These are phyloP conservation scores for Sclerurus mexicanus DNA, from an alignment of 2,113 vertebrate genomes.

Conservation along the genomic window DNA sequence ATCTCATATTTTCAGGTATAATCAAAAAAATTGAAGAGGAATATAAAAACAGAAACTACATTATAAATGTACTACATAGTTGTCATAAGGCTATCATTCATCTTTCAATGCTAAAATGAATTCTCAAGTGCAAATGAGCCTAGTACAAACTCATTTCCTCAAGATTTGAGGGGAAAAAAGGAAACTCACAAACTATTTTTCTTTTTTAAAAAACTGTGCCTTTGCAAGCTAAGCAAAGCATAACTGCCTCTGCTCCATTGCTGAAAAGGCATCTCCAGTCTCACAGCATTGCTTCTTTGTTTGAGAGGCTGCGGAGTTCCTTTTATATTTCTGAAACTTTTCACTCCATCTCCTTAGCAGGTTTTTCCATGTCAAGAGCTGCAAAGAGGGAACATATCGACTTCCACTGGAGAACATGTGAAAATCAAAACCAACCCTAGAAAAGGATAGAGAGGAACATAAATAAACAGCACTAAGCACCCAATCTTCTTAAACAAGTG, in stretches of 20 bases:
- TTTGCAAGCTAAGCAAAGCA: background rate
- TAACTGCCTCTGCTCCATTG: background rate
- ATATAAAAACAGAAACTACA: background rate
- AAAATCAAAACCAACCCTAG: background rate
- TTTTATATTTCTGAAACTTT: background rate
- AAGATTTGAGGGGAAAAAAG: background rate
- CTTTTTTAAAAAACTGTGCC: background rate
- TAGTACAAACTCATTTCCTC: background rate
- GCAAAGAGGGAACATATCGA: background rate
- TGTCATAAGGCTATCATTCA: background rate
- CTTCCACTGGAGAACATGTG: background rate
- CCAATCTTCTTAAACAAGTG: slow-evolving; percentile 45
- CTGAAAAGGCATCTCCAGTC: background rate
- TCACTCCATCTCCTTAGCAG: background rate
- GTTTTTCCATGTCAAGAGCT: background rate
- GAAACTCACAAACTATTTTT: background rate
- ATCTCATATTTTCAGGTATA: background rate
- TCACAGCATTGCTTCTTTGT: background rate
- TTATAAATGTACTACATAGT: background rate
- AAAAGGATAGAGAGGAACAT: background rate
- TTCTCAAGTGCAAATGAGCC: background rate
- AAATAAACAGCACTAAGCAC: background rate
- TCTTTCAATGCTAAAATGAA: background rate
- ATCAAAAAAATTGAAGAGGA: background rate
- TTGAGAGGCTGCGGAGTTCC: background rate